phyloP scores from a whole-genome alignment of 2,797 vertebrate species.

The Aselliscus stoliczkanus region DNA sequence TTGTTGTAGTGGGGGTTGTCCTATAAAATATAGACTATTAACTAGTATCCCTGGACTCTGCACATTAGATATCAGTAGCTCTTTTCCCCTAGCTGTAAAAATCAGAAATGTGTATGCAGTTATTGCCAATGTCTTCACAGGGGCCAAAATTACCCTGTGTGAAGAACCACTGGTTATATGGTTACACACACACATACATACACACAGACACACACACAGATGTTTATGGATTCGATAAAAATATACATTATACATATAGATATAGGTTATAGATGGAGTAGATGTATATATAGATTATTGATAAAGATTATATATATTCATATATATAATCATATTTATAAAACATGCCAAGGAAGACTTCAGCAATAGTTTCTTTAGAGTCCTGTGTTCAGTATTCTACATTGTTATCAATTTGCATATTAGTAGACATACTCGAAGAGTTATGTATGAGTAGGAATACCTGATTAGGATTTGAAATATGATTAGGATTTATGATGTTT shows the following conservation, averaged over 20 bases:
- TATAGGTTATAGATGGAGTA: background rate
- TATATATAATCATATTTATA: background rate
- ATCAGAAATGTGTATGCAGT: background rate
- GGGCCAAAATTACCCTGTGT: background rate
- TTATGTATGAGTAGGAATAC: background rate
- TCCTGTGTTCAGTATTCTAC: background rate
- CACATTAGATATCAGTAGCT: background rate
- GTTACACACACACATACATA: background rate
- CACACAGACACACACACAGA: background rate
- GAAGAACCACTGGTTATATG: background rate
- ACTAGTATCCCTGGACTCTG: background rate
- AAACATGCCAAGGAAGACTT: background rate
- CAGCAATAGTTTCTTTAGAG: background rate
- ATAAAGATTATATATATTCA: background rate
- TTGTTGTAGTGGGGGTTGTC: background rate
- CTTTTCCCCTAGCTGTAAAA: background rate
- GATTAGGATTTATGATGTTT: background rate
- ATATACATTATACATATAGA: background rate
- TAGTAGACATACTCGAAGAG: background rate
- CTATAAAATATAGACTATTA: background rate
- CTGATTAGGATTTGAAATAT: background rate
- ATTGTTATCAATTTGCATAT: background rate
- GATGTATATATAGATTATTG: background rate
- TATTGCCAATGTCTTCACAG: background rate
- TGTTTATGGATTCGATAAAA: background rate